phyloP scores from a whole-genome alignment of 2,797 vertebrate species.

The Amblyraja radiata region DNA sequence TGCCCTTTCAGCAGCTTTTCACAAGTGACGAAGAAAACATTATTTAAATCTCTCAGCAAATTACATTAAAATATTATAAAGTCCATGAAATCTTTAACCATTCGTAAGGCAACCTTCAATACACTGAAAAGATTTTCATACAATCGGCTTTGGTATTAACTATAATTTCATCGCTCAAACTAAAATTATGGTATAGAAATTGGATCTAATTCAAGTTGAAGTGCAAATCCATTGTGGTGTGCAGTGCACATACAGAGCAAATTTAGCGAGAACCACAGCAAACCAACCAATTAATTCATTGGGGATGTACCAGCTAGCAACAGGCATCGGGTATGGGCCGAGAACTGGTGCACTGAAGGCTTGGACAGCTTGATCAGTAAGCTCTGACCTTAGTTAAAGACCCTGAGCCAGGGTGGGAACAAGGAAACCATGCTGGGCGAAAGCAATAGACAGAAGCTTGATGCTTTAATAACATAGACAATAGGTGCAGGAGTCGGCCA shows the following conservation, averaged over 20 bases:
- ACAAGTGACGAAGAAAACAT: conserved; percentile 26
- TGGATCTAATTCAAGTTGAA: not conserved
- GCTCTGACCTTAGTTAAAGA: not conserved
- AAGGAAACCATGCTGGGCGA: not conserved
- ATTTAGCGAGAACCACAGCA: not conserved
- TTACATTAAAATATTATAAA: conserved; percentile 33
- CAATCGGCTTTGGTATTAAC: not conserved
- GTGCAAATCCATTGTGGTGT: not conserved
- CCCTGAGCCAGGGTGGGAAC: no score
- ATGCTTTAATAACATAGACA: not conserved
- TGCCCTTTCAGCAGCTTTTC: conserved; percentile 32
- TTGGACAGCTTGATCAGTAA: not conserved
- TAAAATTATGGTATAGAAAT: not conserved
- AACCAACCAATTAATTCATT: not conserved
- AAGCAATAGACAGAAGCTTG: not conserved
- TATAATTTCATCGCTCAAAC: not conserved
- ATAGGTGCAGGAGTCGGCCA: no score
- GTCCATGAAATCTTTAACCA: conserved; percentile 32
- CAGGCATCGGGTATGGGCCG: not conserved
- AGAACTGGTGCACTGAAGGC: not conserved
- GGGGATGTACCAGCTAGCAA: not conserved
- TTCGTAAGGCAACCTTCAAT: not conserved
- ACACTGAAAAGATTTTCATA: not conserved
- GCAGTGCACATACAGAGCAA: not conserved
- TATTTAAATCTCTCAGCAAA: conserved; percentile 37